phyloP scores from a whole-genome alignment of 2,797 vertebrate species.

The Synaphobranchus kaupii region DNA sequence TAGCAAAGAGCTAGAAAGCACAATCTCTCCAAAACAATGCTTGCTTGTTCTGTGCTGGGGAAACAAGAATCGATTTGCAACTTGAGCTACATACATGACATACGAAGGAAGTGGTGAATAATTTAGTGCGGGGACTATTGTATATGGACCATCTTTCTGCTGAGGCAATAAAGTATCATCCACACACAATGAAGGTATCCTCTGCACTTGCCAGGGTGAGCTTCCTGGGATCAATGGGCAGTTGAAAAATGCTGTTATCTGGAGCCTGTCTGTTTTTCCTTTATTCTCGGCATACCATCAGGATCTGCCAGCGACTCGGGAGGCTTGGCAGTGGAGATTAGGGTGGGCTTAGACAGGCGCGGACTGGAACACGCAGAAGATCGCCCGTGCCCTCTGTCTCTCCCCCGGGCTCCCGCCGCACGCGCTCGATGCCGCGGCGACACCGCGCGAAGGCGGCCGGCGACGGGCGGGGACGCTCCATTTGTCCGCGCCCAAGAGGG shows the following conservation, averaged over 20 bases:
- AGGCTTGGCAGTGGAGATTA: background rate
- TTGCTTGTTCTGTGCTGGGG: conserved; percentile 3
- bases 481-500: conserved; percentile 39
- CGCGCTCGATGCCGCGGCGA: background rate
- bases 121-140: conserved; percentile 56
- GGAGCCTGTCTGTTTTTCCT: background rate
- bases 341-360: background rate
- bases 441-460: conserved; percentile 11
- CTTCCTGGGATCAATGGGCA: background rate
- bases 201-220: background rate
- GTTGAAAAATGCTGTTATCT: background rate
- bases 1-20: background rate
- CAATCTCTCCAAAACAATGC: background rate
- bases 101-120: conserved; percentile 57
- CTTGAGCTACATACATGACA: conserved; percentile 49
- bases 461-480: conserved; percentile 34
- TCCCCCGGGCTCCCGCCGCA: background rate
- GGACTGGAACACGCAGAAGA: background rate
- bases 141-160: conserved; percentile 40
- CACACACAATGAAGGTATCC: conserved; percentile 18
- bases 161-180: conserved; percentile 53
- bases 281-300: background rate
- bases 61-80: background rate
- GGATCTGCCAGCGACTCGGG: background rate
- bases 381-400: background rate